phyloP scores from a whole-genome alignment of 2,113 vertebrate species.

The Microcebus ravelobensis region DNA sequence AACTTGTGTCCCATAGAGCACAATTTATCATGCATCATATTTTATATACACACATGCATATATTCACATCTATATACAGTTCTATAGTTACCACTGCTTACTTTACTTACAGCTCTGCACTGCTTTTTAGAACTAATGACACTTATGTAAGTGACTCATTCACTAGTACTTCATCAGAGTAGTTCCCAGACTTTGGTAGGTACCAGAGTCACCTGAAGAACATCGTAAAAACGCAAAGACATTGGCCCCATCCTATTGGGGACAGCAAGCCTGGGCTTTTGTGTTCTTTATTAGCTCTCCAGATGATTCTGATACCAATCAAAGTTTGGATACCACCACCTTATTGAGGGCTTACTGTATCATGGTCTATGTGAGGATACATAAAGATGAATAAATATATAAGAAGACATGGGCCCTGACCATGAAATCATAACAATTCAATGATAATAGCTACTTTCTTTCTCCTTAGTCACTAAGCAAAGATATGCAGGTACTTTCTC shows the following conservation, averaged over 20 bases:
- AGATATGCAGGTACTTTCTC: not conserved
- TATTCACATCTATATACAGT: not conserved
- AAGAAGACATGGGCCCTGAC: not conserved
- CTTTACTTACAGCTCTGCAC: not conserved
- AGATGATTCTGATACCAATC: not conserved
- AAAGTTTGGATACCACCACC: not conserved
- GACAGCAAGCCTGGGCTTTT: not conserved
- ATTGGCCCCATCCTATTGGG: not conserved
- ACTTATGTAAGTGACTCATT: not conserved
- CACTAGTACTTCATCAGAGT: not conserved
- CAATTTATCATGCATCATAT: not conserved
- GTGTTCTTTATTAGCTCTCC: not conserved
- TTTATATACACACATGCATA: not conserved
- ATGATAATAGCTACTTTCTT: not conserved
- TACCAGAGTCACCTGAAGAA: not conserved
- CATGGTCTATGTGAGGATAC: not conserved
- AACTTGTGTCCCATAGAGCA: not conserved
- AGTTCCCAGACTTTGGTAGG: not conserved
- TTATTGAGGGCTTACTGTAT: not conserved
- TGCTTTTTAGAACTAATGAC: not conserved
- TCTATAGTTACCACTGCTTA: not conserved
- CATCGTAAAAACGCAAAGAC: not conserved
- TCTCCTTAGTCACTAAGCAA: not conserved
- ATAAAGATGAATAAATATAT: not conserved
- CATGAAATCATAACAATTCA: not conserved